Evolutionary conservation across 2,888 invertebrate species (phyloP).

Genomic region (Rotaria magnacalcarata): DNA sequence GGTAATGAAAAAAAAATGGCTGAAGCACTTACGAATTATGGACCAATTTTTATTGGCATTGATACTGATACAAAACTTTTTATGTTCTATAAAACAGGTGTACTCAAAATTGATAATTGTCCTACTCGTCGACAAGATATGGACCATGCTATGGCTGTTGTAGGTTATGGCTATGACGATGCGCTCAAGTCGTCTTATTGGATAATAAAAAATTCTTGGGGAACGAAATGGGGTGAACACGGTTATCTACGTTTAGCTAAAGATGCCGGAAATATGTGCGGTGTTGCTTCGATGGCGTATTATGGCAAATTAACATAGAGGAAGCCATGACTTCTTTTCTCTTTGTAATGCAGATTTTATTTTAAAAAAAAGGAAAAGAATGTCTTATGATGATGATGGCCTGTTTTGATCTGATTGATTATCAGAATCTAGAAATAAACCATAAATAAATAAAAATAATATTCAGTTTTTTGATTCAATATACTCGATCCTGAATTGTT

Average conservation of each 20-base stretch:
- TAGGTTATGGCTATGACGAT: not conserved
- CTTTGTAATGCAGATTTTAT: not conserved
- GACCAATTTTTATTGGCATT: conserved; percentile 8
- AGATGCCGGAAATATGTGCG: conserved; percentile 28
- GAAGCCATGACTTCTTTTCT: not conserved
- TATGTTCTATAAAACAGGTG: conserved; percentile 2
- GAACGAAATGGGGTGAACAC: not conserved
- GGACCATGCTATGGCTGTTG: conserved; percentile 16
- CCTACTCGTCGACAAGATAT: not conserved
- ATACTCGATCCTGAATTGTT: not conserved
- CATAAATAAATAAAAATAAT: not conserved
- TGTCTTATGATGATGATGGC: not conserved
- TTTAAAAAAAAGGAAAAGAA: not conserved
- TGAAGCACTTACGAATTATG: not conserved
- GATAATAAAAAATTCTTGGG: conserved; percentile 5
- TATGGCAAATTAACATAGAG: not conserved
- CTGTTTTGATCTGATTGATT: not conserved
- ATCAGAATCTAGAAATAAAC: not conserved
- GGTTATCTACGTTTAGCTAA: conserved; percentile 2
- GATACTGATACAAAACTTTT: not conserved
- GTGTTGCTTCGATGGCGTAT: not conserved
- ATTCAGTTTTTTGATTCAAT: not conserved
- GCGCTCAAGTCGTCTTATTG: not conserved
- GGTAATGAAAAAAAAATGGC: not conserved
- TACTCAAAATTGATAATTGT: not conserved